Evolutionary conservation across 2,113 vertebrate genomes (phyloP), one percentile per base, ranked within the genome.

Genomic region (Siniperca chuatsi): DNA sequence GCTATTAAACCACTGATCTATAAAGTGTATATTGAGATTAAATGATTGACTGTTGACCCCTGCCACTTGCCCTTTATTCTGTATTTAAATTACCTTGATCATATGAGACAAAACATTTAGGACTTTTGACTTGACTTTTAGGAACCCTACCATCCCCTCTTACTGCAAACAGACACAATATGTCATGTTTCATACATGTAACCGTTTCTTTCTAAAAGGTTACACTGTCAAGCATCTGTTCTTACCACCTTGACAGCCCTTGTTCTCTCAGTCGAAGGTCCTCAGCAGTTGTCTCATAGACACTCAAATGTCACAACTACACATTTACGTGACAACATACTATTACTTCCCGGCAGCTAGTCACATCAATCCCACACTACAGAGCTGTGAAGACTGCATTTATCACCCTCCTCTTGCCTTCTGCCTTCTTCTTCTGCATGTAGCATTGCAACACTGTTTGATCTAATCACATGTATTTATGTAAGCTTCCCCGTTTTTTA

Each of bases 341-440:
- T 25, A 25, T 83, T 52, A 0, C 72, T 75, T 33, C 78, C 52
- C 81, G 71, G 68, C 72, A 60, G 52, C 12, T 0, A 11, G 1
- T 78, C 76, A 16, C 64, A 67, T 79, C 64, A 0, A n/a, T 73
- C 72, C 77, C 78, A 52, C 82, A 48, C 79, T 61, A 4, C 79
- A 60, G 74, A 64, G 69, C 48, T 57, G 29, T 50, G 70, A 46
- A 29, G 54, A 44, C 52, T 58, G 70, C 52, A 44, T 70, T 50
- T 62, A 54, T 79, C 79, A 62, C 44, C 54, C 78, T 64, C 48
- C 8, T 61, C 44, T 40, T 70, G 23, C 2, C n/a, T 11, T 48
- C 66, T 75, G n/a, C 44, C 13, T 77, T 69, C 73, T n/a, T 61
- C 66, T n/a, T 72, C 46, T 69, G 58, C 21, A 20, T 75, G 16